Conservation (phyloP, 2,113 vertebrate species). For the Bubo scandiacus region DNA sequence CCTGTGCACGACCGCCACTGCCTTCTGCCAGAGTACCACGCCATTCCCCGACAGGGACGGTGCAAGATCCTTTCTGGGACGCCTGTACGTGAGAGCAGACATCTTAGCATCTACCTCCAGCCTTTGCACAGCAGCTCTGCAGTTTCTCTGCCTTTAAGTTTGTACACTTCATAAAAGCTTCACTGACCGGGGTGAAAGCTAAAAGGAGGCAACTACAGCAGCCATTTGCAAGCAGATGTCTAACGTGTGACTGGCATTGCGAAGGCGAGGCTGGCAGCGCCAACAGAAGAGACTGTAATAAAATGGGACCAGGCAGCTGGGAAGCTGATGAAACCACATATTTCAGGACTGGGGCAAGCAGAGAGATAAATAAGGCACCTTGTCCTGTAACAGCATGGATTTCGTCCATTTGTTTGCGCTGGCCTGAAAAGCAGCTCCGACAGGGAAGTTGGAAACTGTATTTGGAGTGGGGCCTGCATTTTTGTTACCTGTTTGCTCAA, state of each 20-base stretch:
- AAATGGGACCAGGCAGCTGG: neutral
- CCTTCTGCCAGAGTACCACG: rapidly evolving
- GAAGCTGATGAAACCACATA: neutral
- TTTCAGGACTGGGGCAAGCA: neutral
- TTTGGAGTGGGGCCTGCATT: neutral
- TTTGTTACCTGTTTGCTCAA: neutral
- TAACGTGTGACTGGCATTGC: neutral
- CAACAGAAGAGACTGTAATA: neutral
- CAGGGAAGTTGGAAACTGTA: neutral
- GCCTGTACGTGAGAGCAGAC: neutral
- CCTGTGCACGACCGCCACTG: rapidly evolving
- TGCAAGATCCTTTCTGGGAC: neutral
- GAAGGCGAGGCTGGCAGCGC: neutral
- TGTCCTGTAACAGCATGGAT: neutral
- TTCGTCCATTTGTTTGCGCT: neutral
- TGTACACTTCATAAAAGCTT: neutral
- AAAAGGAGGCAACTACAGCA: rapidly evolving
- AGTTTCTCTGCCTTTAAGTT: neutral
- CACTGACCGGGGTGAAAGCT: neutral
- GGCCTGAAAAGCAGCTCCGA: neutral
- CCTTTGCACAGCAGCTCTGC: neutral
- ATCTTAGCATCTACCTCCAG: neutral
- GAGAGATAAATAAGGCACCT: neutral
- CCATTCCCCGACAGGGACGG: rapidly evolving
- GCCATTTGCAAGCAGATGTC: neutral